Percentiles rank a stretch among this genome's conserved stretches.
phyloP scores from a whole-genome alignment of 2,888 invertebrate species.

The Nymphalis polychloros region DNA sequence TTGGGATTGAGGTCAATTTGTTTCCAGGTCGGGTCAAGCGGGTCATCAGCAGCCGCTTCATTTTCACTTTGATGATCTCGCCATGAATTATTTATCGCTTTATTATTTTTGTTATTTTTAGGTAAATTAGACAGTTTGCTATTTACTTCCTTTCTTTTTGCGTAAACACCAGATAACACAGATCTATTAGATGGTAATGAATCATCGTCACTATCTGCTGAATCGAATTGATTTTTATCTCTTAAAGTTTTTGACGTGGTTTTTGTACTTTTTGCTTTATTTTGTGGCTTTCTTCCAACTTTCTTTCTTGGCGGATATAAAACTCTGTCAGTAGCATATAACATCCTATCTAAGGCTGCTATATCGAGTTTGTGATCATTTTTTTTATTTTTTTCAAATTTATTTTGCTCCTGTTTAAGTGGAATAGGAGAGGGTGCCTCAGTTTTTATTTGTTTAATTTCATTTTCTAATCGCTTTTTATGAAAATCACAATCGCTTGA shows the following conservation, averaged over 20 bases:
- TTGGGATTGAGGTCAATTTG: slow-evolving; percentile 84
- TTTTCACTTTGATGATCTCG: slow-evolving; percentile 77
- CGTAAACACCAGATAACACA: slow-evolving; percentile 76
- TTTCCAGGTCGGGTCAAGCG: slow-evolving; percentile 84
- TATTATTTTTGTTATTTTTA: slow-evolving; percentile 60
- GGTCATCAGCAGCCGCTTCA: slow-evolving; percentile 79
- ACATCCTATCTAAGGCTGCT: slow-evolving; percentile 84
- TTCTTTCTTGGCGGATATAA: slow-evolving; percentile 89
- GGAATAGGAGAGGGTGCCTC: slow-evolving; percentile 76
- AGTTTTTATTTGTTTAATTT: slow-evolving; percentile 74
- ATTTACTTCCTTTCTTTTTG: slow-evolving; percentile 76
- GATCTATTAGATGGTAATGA: slow-evolving; percentile 64
- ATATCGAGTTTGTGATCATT: slow-evolving; percentile 77
- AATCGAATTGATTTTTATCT: slow-evolving; percentile 75
- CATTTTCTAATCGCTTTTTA: slow-evolving; percentile 71
- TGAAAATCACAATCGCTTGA: slow-evolving; percentile 75
- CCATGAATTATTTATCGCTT: slow-evolving; percentile 70
- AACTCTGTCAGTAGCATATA: slow-evolving; percentile 88
- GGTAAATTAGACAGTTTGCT: slow-evolving; percentile 69
- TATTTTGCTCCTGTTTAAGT: slow-evolving; percentile 71
- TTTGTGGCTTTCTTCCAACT: slow-evolving; percentile 84
- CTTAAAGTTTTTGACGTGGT: slow-evolving; percentile 65
- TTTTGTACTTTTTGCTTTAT: slow-evolving; percentile 65
- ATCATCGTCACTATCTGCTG: slow-evolving; percentile 69
- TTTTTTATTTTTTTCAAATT: slow-evolving; percentile 67